Conservation (phyloP, 2,888 invertebrate genomes). For the Steinernema carpocapsae region DNA sequence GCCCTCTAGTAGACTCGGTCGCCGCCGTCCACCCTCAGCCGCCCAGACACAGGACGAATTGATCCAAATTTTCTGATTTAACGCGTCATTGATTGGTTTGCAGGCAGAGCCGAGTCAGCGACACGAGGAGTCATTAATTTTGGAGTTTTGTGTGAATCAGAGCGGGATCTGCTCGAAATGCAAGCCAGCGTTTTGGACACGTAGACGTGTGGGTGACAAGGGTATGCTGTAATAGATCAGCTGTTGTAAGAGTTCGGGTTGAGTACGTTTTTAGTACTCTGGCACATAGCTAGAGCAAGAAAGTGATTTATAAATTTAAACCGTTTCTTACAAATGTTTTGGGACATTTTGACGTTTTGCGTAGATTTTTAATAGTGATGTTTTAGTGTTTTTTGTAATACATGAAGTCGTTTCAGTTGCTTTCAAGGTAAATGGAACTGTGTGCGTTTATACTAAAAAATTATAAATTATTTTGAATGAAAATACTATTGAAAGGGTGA, state of each 20-base stretch:
- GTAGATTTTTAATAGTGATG: neutral
- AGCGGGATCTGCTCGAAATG: no score
- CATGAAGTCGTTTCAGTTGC: no score
- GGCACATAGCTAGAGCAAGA: no score
- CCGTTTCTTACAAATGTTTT: neutral
- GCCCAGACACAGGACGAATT: neutral
- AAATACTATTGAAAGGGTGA: neutral
- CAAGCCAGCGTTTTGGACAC: no score
- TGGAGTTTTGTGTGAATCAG: no score
- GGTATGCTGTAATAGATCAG: no score
- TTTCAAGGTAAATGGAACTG: no score
- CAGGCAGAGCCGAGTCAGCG: neutral
- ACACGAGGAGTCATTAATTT: neutral
- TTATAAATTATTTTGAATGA: slow-evolving; percentile 12
- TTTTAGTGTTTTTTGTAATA: neutral
- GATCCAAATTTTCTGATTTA: neutral
- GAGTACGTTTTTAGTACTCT: no score
- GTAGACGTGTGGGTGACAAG: no score
- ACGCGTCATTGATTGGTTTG: neutral
- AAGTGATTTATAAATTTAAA: no score
- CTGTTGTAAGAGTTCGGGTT: no score
- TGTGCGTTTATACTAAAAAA: no score
- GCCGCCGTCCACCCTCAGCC: neutral
- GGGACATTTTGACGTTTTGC: neutral
- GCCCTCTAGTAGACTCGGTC: neutral